These are phyloP conservation scores for Vesta saturnalis DNA, from an alignment of 2,888 invertebrate genomes.

Conservation along the genomic window DNA sequence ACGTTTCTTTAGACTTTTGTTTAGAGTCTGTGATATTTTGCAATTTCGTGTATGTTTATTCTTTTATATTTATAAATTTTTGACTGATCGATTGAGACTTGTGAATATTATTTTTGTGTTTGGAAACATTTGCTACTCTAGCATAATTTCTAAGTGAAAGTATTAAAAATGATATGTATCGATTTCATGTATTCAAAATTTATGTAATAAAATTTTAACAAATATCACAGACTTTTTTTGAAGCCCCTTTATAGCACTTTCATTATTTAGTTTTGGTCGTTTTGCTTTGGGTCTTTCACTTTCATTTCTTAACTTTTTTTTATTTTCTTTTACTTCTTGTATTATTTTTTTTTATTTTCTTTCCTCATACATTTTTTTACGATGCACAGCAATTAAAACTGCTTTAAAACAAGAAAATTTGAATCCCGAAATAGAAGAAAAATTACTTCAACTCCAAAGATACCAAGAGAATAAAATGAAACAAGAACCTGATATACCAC, in stretches of 20 bases:
- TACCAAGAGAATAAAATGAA: slow-evolving; percentile 85
- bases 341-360: slow-evolving; percentile 27
- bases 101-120: slow-evolving; percentile 27
- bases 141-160: slow-evolving; percentile 21
- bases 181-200: slow-evolving; percentile 44
- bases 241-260: slow-evolving; percentile 44
- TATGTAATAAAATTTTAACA: slow-evolving; percentile 43
- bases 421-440: slow-evolving; percentile 93
- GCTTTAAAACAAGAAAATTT: slow-evolving; percentile 92
- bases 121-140: slow-evolving; percentile 39
- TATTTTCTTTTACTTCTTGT: slow-evolving; percentile 16
- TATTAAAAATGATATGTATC: slow-evolving; percentile 31
- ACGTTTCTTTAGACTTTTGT: slow-evolving; percentile 29
- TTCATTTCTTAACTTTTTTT: slow-evolving; percentile 40
- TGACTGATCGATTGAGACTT: slow-evolving; percentile 29
- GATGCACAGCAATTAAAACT: slow-evolving; percentile 83
- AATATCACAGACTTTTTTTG: slow-evolving; percentile 50
- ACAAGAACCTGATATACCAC: slow-evolving; percentile 62
- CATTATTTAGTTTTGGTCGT: slow-evolving; percentile 52
- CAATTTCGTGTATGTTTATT: slow-evolving; percentile 13
- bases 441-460: slow-evolving; percentile 85
- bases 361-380: slow-evolving; percentile 26
- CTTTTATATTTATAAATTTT: slow-evolving; percentile 16
- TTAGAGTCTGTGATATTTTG: slow-evolving; percentile 38
- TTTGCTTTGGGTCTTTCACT: slow-evolving; percentile 57